Base-by-base conservation (phyloP, 1,140 invertebrate genomes). In the Hypsibius dujardini region DNA sequence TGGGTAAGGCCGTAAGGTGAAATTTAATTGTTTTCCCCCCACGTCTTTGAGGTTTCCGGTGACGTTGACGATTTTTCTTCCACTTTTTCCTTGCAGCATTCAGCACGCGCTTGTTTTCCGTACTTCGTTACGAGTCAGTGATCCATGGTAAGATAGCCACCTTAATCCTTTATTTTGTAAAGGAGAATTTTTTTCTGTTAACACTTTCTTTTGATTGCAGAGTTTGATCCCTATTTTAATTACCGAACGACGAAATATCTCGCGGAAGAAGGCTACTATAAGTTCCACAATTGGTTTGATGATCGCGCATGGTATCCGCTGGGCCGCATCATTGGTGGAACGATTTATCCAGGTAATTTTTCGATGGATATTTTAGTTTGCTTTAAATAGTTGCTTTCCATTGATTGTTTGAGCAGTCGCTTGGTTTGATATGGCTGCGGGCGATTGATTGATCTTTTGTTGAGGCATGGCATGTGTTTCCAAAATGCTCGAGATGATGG, bases 221-320 rank as follows among this genome's bases (percentile, higher is more conserved):
- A 97, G 81, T 98, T 97, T 82, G 94, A 97, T 87, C 94, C 94
- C 1, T 97, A 97, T 78, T 98, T 97, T 78, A 98, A 98, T 82
- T 98, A 97, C 79, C 85, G 95, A 76, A 96, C 94, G 50, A 98
- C 95, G 12, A 87, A 90, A 74, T 97, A 87, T 79, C 81, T 98
- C 70, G 86, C 91, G 1, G 92, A 97, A 80, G 88, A 97, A 82
- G 95, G 94, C 1, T 97, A 96, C 79, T 98, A 97, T 80, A 88
- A 87, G 72, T 97, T 98, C 80, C 92, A 96, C 79, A 98, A 98
- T 80, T 98, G 94, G 94, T 98, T 97, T 84, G 94, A 98, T 84
- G 94, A 97, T 79, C 80, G 92, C 80, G 94, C 94, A 77, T 98
- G 95, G 95, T 98, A 97, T 83, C 93, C 93, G 0, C 81, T 97